Evolutionary conservation across 2,888 invertebrate genomes (phyloP), one percentile per base, ranked within the genome.

Genomic region (Hartigia nigra): DNA sequence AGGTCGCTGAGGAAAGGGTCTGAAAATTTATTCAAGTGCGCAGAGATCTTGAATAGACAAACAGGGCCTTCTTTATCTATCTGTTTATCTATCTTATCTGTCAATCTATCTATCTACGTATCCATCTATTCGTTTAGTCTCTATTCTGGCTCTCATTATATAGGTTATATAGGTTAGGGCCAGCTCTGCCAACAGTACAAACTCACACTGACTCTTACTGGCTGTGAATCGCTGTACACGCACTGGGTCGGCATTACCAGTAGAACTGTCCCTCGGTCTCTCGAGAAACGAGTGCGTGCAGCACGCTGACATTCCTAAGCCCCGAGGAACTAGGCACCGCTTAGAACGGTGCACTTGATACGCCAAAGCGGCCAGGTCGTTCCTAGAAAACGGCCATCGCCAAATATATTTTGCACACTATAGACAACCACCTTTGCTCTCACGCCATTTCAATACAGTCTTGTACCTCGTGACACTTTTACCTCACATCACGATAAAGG

Each of bases 161-260:
- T 90, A 84, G 90, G 91, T 91, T 90, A 90, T 89, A 90, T 90
- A 84, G 90, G 91, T 91, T 90, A 90, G 89, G 90, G 90, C 89
- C 89, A 91, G 86, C 86, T 88, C 85, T 87, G 89, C 87, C 88
- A 90, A 85, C 83, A 84, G 79, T 80, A 81, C 81, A 81, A 86
- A 87, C 86, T 86, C 86, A 87, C 88, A 85, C 87, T 77, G 34
- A 69, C 80, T 81, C 79, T 76, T 79, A 74, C 72, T 4, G 12
- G 32, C 32, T 72, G 55, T 55, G 23, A 2, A 23, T 55, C 55
- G 23, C 14, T 2, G 23, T 9, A 12, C 72, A 31, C 72, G 72
- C 72, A 72, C 72, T 12, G 31, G 72, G 72, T 32, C 72, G 55
- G 23, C 9, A 23, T 55, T 55, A 55, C 55, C 23, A 55, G 55